Percentiles rank a stretch among this genome's conserved stretches.
Conservation (phyloP, 2,113 vertebrate species). For the Setophaga kirtlandii region DNA sequence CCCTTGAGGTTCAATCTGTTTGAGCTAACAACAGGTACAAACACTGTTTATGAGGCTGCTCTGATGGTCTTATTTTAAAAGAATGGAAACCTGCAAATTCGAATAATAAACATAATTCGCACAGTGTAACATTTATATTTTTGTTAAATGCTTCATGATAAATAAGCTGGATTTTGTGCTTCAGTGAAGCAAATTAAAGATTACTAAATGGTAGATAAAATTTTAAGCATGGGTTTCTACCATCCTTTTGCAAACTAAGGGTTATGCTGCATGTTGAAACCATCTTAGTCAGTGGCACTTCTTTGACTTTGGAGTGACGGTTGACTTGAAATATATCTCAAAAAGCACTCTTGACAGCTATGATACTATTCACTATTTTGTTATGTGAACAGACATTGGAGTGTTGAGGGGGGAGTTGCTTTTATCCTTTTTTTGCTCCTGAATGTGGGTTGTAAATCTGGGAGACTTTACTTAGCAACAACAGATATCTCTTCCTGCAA, state of each 20-base stretch:
- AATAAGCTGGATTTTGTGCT: not conserved
- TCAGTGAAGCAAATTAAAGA: not conserved
- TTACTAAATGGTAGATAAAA: not conserved
- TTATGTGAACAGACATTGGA: not conserved
- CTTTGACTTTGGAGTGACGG: not conserved
- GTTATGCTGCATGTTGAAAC: not conserved
- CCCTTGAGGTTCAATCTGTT: not conserved
- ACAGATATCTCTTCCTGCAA: not conserved
- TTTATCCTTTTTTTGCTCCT: not conserved
- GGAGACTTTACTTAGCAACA: conserved; percentile 31
- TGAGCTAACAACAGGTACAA: not conserved
- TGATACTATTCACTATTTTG: not conserved
- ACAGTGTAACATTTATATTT: not conserved
- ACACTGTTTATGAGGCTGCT: not conserved
- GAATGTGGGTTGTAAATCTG: conserved; percentile 34
- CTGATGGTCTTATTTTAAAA: not conserved
- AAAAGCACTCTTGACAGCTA: not conserved
- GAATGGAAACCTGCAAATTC: not conserved
- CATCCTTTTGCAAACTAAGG: not conserved
- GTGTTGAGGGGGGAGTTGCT: not conserved
- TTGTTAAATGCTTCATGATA: not conserved
- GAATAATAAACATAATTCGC: not conserved
- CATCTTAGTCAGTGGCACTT: not conserved
- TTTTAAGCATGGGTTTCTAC: not conserved
- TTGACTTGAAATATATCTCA: conserved; percentile 34